Conservation (phyloP, 2,113 vertebrate genomes). For the Ariopsis seemanni region DNA sequence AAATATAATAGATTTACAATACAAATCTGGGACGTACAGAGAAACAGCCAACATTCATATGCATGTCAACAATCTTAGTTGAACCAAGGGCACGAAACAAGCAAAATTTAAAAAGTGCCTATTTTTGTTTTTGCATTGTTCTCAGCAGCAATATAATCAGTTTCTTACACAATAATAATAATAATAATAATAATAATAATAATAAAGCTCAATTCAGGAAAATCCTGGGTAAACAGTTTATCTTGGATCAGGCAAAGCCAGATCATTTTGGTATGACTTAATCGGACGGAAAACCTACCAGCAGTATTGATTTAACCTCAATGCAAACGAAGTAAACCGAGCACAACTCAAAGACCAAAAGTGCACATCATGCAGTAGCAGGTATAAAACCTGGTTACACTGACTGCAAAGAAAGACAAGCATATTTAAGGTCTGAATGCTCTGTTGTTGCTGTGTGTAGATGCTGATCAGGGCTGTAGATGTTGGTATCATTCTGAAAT, state of each 20-base stretch:
- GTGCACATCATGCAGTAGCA: not conserved
- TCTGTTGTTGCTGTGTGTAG: not conserved
- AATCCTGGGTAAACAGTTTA: constrained; percentile 8
- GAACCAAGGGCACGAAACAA: not conserved
- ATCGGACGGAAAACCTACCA: constrained; percentile 32
- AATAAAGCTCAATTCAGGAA: constrained; percentile 4
- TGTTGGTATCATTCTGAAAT: not conserved
- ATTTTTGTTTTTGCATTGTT: not conserved
- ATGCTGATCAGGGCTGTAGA: not conserved
- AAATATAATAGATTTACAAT: not conserved
- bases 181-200: not conserved
- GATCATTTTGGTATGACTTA: constrained; percentile 21
- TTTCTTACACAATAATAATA: not conserved
- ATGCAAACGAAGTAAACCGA: constrained; percentile 1
- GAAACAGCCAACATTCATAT: not conserved
- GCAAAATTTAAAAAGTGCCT: not conserved
- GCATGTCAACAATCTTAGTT: not conserved
- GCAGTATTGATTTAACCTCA: constrained; percentile 33
- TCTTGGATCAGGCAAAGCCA: constrained; percentile 32
- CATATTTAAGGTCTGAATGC: not conserved
- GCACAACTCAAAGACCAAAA: not conserved
- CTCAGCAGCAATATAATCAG: not conserved
- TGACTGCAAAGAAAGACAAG: not conserved
- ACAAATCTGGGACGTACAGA: not conserved
- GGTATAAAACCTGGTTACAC: not conserved